These are phyloP conservation scores for Vulpes ferrilata DNA, from an alignment of 2,113 vertebrate species.

Conservation along the genomic window DNA sequence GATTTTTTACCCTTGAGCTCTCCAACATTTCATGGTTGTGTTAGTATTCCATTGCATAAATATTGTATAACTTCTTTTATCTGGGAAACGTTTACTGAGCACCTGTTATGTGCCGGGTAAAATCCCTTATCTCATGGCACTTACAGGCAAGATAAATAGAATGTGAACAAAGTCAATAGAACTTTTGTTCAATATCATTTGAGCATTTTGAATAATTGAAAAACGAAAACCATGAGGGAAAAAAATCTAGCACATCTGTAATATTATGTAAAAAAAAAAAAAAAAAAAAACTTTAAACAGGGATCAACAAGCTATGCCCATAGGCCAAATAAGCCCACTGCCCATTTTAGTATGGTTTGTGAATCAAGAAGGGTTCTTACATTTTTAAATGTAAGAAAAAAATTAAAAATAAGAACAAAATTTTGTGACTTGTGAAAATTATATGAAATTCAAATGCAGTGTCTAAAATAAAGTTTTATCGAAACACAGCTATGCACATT, in stretches of 20 bases:
- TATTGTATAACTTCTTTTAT: not conserved
- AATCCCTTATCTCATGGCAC: not conserved
- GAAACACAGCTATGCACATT: not conserved
- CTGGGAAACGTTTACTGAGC: not conserved
- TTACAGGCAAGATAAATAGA: not conserved
- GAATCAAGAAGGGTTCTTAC: not conserved
- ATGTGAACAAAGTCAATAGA: not conserved
- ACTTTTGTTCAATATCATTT: not conserved
- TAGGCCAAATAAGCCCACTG: not conserved
- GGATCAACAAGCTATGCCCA: too few relatives aligned
- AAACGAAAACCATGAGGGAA: not conserved
- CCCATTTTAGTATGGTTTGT: not conserved
- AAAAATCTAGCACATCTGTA: not conserved
- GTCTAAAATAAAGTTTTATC: not conserved
- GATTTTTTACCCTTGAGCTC: not conserved
- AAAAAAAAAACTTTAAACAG: not conserved
- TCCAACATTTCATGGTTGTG: not conserved
- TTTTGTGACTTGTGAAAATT: constrained; percentile 16
- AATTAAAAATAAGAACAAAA: not conserved
- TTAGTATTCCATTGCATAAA: not conserved
- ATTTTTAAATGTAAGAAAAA: not conserved
- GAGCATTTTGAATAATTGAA: not conserved
- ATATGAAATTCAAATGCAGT: not conserved
- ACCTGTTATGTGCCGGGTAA: not conserved
- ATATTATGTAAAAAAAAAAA: not conserved